Evolutionary conservation across 2,797 vertebrate genomes (phyloP).

Genomic region (Lates japonicus): DNA sequence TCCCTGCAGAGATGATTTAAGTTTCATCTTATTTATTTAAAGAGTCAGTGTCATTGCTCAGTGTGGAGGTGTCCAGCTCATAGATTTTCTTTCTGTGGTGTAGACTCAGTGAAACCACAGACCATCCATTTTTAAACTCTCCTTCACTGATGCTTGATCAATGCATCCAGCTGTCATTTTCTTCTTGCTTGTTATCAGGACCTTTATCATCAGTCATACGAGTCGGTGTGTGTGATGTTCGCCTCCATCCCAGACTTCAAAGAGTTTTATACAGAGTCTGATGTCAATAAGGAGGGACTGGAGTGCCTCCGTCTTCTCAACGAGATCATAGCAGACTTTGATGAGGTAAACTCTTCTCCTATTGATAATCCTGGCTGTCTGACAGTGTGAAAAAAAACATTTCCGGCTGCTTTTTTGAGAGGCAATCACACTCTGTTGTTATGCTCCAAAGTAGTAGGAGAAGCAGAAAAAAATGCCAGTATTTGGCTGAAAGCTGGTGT

Average conservation of each 20-base stretch:
- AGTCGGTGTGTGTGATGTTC: constrained; percentile 98
- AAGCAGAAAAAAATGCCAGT: neutral
- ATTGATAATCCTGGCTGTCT: constrained; percentile 22
- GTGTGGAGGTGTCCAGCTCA: constrained; percentile 21
- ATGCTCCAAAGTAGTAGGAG: neutral
- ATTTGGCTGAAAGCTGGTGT: constrained; percentile 7
- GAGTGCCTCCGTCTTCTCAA: constrained; percentile 97
- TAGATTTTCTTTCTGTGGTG: constrained; percentile 30
- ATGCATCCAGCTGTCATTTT: constrained; percentile 41
- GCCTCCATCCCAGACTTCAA: constrained; percentile 99
- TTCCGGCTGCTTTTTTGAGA: constrained; percentile 14
- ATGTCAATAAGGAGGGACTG: constrained; percentile 98
- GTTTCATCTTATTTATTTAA: constrained; percentile 45
- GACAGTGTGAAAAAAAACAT: neutral
- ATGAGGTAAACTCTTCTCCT: constrained; percentile 88
- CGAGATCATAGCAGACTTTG: constrained; percentile 98
- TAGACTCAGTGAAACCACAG: constrained; percentile 2
- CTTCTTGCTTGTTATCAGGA: constrained; percentile 85
- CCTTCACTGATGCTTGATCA: constrained; percentile 13
- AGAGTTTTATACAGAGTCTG: constrained; percentile 98
- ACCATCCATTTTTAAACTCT: constrained; percentile 10
- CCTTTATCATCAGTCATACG: constrained; percentile 96
- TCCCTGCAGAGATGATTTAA: constrained; percentile 53
- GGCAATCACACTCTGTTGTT: constrained; percentile 8
- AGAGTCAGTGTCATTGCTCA: constrained; percentile 29